phyloP scores from a whole-genome alignment of 2,888 invertebrate species.

The Caenorhabditis angaria region DNA sequence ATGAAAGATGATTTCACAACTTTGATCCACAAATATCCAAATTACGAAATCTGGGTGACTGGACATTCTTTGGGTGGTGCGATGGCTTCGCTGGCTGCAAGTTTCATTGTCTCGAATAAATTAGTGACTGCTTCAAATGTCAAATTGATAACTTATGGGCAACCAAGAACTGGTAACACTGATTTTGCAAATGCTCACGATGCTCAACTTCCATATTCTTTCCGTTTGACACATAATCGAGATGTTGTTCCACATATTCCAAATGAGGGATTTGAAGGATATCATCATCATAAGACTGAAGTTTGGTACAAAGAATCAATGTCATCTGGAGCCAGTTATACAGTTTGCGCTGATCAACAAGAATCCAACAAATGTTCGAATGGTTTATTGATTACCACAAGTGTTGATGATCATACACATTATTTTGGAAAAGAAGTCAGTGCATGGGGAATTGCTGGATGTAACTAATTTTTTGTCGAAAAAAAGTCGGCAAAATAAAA shows the following conservation, averaged over 20 bases:
- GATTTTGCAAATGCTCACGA: constrained; percentile 52
- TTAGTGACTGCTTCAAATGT: constrained; percentile 30
- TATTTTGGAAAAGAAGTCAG: constrained; percentile 58
- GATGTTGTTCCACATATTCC: constrained; percentile 62
- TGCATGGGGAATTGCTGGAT: constrained; percentile 53
- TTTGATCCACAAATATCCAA: constrained; percentile 50
- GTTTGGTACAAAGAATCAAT: constrained; percentile 50
- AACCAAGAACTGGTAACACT: constrained; percentile 62
- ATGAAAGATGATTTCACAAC: constrained; percentile 54
- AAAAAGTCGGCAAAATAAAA: constrained; percentile 3
- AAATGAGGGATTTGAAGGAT: constrained; percentile 49
- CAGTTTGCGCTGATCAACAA: constrained; percentile 38
- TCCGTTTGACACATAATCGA: constrained; percentile 54
- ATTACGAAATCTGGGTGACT: constrained; percentile 58
- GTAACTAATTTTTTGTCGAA: constrained; percentile 26
- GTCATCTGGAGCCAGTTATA: constrained; percentile 27
- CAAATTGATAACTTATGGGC: constrained; percentile 61
- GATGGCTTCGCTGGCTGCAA: constrained; percentile 58
- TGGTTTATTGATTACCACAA: constrained; percentile 45
- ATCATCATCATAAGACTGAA: constrained; percentile 59
- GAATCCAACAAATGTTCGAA: constrained; percentile 54
- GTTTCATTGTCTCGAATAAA: constrained; percentile 39
- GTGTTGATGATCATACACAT: constrained; percentile 56
- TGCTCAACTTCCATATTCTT: constrained; percentile 45
- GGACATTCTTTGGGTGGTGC: constrained; percentile 61